phyloP scores from a whole-genome alignment of 2,888 invertebrate species.

The Archips xylosteana region DNA sequence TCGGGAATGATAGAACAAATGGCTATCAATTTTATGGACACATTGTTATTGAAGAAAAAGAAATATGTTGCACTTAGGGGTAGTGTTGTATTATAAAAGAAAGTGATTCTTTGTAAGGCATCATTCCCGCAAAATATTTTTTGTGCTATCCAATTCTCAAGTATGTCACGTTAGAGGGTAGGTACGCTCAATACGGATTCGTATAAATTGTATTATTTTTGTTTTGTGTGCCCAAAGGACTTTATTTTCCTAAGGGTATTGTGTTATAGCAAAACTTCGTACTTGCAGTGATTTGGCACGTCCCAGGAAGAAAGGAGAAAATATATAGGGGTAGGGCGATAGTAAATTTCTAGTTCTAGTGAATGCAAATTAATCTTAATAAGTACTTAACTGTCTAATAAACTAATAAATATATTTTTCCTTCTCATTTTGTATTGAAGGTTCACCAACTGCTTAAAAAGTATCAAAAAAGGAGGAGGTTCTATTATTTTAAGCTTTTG shows the following conservation, averaged over 20 bases:
- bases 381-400: too few species aligned
- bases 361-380: neutral
- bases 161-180: conserved; percentile 27
- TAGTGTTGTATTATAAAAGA: conserved; percentile 7
- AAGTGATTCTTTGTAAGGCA: conserved; percentile 19
- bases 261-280: conserved; percentile 36
- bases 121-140: conserved; percentile 23
- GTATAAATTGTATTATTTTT: conserved; percentile 37
- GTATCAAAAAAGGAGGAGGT: too few species aligned
- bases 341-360: neutral
- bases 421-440: too few species aligned
- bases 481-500: too few species aligned
- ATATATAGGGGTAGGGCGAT: conserved; percentile 5
- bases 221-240: conserved; percentile 34
- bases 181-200: conserved; percentile 26
- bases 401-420: too few species aligned
- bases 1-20: conserved; percentile 22
- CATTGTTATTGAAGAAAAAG: conserved; percentile 33
- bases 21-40: conserved; percentile 13
- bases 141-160: conserved; percentile 22
- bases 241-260: conserved; percentile 36
- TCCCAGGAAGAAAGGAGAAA: conserved; percentile 17
- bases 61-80: conserved; percentile 29
- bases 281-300: conserved; percentile 37
- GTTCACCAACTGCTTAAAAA: too few species aligned